Conservation (phyloP, 1,140 invertebrate species). For the Akabosia matsudoensis region DNA sequence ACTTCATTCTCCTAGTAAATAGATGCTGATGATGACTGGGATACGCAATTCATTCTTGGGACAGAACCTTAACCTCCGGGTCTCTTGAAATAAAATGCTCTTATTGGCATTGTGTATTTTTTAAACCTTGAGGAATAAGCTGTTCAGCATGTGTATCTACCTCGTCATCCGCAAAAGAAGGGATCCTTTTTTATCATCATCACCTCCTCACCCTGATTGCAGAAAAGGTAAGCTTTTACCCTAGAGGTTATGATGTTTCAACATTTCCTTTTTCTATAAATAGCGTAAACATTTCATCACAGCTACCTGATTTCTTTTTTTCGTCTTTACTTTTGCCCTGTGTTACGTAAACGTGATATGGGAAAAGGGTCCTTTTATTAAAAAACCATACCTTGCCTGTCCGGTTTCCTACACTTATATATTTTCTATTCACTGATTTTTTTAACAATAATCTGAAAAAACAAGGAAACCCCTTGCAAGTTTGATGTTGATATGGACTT, state of each 20-base stretch:
- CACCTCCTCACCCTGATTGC: neutral
- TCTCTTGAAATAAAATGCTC: neutral
- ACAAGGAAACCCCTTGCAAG: neutral
- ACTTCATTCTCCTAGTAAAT: too few species aligned
- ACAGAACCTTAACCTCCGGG: neutral
- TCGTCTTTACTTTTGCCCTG: neutral
- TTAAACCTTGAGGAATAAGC: too few species aligned
- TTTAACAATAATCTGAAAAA: neutral
- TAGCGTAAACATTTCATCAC: slow-evolving; percentile 5
- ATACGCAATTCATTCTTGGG: slow-evolving; percentile 10
- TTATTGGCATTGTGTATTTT: too few species aligned
- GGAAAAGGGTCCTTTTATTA: neutral
- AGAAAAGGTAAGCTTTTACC: neutral
- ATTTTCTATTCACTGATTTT: neutral
- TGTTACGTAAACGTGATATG: neutral
- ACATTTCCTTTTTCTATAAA: slow-evolving; percentile 13
- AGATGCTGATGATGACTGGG: too few species aligned
- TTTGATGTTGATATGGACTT: neutral
- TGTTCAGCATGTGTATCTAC: too few species aligned
- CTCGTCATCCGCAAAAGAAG: neutral
- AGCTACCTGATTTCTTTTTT: too few species aligned
- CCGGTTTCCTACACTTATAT: neutral
- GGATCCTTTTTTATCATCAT: neutral
- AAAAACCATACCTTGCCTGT: too few species aligned
- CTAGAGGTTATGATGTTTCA: slow-evolving; percentile 3